phyloP scores from a whole-genome alignment of 2,797 vertebrate genomes.

The Erithacus rubecula region DNA sequence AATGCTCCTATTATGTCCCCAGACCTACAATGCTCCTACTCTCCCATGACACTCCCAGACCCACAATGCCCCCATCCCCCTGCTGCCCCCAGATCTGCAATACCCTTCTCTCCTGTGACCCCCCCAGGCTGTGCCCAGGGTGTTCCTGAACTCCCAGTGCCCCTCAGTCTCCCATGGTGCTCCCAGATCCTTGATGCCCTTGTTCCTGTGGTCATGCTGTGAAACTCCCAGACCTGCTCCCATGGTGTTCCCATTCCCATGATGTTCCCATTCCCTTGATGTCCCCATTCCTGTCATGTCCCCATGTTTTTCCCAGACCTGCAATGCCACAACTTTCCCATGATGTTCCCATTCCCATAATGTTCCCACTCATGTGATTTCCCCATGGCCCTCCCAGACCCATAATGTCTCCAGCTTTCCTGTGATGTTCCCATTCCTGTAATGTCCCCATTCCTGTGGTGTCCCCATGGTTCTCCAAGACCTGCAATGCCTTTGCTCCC shows the following conservation, averaged over 20 bases:
- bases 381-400: too few species aligned
- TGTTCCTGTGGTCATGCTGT: fast-evolving
- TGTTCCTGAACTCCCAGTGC: not conserved
- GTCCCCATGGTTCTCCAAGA: not conserved
- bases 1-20: not conserved
- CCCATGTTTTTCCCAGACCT: too few species aligned
- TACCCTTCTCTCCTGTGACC: not conserved
- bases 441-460: too few species aligned
- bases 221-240: not conserved
- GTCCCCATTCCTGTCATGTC: too few species aligned
- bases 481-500: fast-evolving
- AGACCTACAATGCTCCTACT: not conserved
- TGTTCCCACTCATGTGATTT: too few species aligned
- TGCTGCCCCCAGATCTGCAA: fast-evolving
- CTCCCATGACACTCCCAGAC: not conserved
- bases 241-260: too few species aligned
- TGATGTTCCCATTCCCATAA: too few species aligned
- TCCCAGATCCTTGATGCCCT: not conserved
- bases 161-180: not conserved
- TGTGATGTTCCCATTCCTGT: too few species aligned
- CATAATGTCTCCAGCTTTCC: too few species aligned
- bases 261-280: too few species aligned
- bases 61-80: fast-evolving
- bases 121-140: not conserved
- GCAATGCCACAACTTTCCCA: too few species aligned